A percentile compares a stretch with the other conserved stretches of the same genome.
These are phyloP conservation scores for Saccostrea cuccullata DNA, from an alignment of 1,140 invertebrate genomes.

Conservation along the genomic window DNA sequence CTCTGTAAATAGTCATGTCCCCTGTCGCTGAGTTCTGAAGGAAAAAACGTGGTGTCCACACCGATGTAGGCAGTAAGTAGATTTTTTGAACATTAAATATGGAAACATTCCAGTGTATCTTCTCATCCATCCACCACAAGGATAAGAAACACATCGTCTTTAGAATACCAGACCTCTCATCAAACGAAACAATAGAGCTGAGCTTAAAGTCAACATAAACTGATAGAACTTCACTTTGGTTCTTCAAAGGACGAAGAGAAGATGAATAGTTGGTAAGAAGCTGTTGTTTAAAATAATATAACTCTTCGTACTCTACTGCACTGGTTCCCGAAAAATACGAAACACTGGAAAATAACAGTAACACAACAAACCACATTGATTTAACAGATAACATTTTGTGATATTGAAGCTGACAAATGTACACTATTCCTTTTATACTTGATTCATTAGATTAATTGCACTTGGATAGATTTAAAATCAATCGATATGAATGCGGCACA, in stretches of 20 bases:
- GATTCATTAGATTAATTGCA: too few species aligned
- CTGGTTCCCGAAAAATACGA: too few species aligned
- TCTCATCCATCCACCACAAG: constrained; percentile 21
- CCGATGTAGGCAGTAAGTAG: neutral
- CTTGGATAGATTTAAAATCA: too few species aligned
- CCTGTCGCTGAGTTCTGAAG: constrained; percentile 1
- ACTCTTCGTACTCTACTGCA: too few species aligned
- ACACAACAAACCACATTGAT: too few species aligned
- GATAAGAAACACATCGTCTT: neutral
- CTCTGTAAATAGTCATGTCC: neutral
- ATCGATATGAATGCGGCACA: too few species aligned
- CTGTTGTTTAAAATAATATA: too few species aligned
- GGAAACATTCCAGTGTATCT: neutral
- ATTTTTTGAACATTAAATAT: neutral
- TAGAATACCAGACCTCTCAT: neutral
- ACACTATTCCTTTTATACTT: too few species aligned
- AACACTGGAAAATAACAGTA: too few species aligned
- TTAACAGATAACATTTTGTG: too few species aligned
- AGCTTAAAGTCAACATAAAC: neutral
- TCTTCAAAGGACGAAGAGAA: neutral
- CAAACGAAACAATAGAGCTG: neutral
- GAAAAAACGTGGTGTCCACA: neutral
- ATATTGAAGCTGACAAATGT: too few species aligned
- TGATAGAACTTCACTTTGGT: neutral
- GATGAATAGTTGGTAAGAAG: neutral